phyloP scores from a whole-genome alignment of 2,888 invertebrate genomes.

The Drosophila glabriapex region DNA sequence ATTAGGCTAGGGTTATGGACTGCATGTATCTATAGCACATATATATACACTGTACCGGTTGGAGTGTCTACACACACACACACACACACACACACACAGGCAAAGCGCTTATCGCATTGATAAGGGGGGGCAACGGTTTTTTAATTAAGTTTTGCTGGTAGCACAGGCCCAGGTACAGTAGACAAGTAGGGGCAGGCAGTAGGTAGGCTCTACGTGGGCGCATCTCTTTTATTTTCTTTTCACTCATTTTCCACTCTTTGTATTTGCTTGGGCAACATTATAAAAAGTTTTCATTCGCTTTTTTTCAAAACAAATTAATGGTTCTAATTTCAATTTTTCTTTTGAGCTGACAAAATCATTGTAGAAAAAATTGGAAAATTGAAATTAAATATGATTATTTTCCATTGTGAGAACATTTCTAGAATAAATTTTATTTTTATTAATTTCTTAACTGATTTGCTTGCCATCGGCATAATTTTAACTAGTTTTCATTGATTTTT shows the following conservation, averaged over 20 bases:
- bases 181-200: slow-evolving; percentile 14
- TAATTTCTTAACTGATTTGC: not conserved
- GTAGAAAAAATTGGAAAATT: not conserved
- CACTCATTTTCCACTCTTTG: slow-evolving; percentile 1
- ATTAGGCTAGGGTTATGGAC: slow-evolving; percentile 23
- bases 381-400: not conserved
- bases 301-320: not conserved
- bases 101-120: slow-evolving; percentile 71
- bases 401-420: not conserved
- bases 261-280: not conserved
- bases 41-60: slow-evolving; percentile 10
- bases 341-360: not conserved
- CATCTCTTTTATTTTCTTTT: not conserved
- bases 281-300: not conserved
- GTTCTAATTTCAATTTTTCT: not conserved
- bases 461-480: not conserved
- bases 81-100: not conserved
- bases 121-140: slow-evolving; percentile 75
- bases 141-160: slow-evolving; percentile 77
- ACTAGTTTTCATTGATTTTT: not conserved
- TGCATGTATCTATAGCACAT: slow-evolving; percentile 26
- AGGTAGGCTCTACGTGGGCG: not conserved
- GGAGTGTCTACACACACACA: slow-evolving; percentile 18
- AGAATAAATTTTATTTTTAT: not conserved
- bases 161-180: slow-evolving; percentile 57